These are phyloP conservation scores for Conchocele bisecta DNA, from an alignment of 2,888 invertebrate species.

Conservation along the genomic window DNA sequence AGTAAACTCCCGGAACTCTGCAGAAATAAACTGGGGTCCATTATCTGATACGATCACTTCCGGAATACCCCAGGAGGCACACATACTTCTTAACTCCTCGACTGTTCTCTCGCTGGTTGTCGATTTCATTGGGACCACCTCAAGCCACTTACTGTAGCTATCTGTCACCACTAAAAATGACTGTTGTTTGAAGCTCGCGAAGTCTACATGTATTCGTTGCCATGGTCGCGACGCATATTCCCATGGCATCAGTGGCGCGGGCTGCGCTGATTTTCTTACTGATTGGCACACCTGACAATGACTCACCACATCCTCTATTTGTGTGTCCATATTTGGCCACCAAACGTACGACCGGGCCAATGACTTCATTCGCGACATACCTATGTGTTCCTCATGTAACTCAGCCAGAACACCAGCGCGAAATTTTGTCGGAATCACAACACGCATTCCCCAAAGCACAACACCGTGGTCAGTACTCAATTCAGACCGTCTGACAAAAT, in stretches of 20 bases:
- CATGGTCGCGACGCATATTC: constrained; percentile 25
- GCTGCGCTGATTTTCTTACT: constrained; percentile 3
- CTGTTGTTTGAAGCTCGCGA: constrained; percentile 25
- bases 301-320: constrained; percentile 12
- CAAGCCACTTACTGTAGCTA: constrained; percentile 18
- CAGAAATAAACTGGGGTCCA: constrained; percentile 43
- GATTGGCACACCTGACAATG: constrained; percentile 20
- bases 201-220: constrained; percentile 41
- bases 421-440: constrained; percentile 25
- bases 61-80: constrained; percentile 32
- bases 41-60: constrained; percentile 39
- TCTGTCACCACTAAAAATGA: constrained; percentile 33
- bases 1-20: constrained; percentile 39
- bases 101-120: constrained; percentile 13
- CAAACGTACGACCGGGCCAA: constrained; percentile 13
- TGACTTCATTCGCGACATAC: constrained; percentile 33
- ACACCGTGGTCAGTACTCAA: constrained; percentile 8
- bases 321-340: constrained; percentile 9
- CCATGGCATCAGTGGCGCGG: constrained; percentile 31
- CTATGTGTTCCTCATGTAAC: constrained; percentile 22
- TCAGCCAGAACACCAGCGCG: constrained; percentile 1
- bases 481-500: constrained; percentile 10
- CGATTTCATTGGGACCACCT: constrained; percentile 10
- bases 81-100: constrained; percentile 13
- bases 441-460: constrained; percentile 26